Evolutionary conservation across 23 tunicate species (phyloP), one percentile per base, ranked within the genome.

Genomic region (Trididemnum miniatum): DNA sequence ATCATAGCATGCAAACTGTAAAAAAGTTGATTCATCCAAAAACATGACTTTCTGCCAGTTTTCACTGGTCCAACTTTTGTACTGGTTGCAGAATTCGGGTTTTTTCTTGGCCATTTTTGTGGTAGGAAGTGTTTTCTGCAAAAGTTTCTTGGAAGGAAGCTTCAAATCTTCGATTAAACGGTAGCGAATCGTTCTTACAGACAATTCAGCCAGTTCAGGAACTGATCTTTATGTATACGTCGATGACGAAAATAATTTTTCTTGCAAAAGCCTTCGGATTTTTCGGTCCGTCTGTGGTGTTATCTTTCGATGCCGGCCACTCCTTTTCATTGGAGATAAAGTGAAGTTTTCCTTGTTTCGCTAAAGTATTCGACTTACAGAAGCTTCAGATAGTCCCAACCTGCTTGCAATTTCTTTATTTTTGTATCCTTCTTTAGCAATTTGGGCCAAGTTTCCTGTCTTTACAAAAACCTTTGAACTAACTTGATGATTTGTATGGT

Each of bases 191-290:
- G 79, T 37, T 73, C 79, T 73, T 26, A 30, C 59, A 40, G 59
- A 73, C 59, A 73, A 15, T 15, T 37, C 79, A 73, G 79, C 79
- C 30, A 73, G 79, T 73, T 73, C 79, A 73, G 59, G 59, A 38
- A 73, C 79, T 40, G 59, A 37, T 73, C 79, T 73, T 73, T 73
- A 37, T 38, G 38, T n/a, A 38, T 73, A 24, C 38, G 79, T 38
- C 20, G 79, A 73, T 40, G 57, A 37, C 28, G 20, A 38, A 38
- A 73, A 38, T n/a, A 30, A 29, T 38, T 73, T 73, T 73, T 26
- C 79, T 73, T 73, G 75, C 79, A 37, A 73, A 73, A 73, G 79
- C 59, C 79, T 73, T 59, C 79, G 29, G 59, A 38, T 73, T 73
- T 38, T 73, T 73, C 59, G 24, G 79, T 73, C 79, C 79, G 57